Percentiles rank a stretch among this genome's conserved stretches.
These are phyloP conservation scores for Seriola aureovittata DNA, from an alignment of 2,113 vertebrate genomes.

Conservation along the genomic window DNA sequence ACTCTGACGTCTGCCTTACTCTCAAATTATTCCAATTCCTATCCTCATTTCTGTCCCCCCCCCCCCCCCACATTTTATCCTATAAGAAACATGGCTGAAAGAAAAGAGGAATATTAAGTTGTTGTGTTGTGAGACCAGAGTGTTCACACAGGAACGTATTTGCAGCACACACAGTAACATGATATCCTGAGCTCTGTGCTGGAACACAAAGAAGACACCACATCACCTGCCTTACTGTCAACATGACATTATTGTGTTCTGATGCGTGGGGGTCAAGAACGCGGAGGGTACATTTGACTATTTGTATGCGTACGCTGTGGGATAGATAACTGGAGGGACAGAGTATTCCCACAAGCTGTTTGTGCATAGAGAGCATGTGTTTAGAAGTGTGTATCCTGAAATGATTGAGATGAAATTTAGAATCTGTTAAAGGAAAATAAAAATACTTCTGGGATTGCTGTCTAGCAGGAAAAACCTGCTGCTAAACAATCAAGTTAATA, in stretches of 20 bases:
- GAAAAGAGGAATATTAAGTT: not conserved
- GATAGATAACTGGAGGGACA: not conserved
- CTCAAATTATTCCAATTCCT: too few species aligned
- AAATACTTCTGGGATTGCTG: too few species aligned
- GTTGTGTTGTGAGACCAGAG: not conserved
- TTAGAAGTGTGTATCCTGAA: not conserved
- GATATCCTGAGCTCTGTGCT: constrained; percentile 10
- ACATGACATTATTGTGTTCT: constrained; percentile 15
- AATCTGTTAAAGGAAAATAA: too few species aligned
- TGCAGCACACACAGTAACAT: constrained; percentile 13
- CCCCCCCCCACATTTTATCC: too few species aligned
- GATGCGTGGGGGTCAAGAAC: not conserved
- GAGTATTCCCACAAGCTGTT: too few species aligned
- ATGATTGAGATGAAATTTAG: not conserved
- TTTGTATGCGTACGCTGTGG: not conserved
- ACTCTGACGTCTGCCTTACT: too few species aligned
- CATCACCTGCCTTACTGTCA: constrained; percentile 40
- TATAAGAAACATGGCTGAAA: not conserved
- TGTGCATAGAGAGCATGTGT: not conserved
- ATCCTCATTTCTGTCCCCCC: too few species aligned
- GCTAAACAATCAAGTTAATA: too few species aligned
- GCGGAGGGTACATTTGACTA: not conserved
- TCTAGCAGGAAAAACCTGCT: too few species aligned
- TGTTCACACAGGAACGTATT: constrained; percentile 2
- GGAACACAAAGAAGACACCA: not conserved